Evolutionary conservation across 2,113 vertebrate genomes (phyloP), one percentile per base, ranked within the genome.

Genomic region (Grammatotria lemairii): DNA sequence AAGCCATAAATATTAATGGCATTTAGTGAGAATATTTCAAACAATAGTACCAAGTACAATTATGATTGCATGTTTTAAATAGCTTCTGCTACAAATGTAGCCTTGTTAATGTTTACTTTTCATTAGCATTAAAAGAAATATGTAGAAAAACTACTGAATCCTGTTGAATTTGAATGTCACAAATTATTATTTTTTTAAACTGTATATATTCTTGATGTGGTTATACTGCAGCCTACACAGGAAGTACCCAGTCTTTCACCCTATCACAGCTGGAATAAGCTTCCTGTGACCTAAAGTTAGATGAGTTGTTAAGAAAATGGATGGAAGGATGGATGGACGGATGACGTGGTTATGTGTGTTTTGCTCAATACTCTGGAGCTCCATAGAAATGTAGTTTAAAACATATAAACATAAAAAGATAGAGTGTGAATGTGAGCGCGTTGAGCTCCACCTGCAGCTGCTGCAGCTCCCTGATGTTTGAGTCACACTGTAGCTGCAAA

Each of bases 401-500:
- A 38, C n/a, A 19, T 53, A 4, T 26, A 57, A 81, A 80, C 19
- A 38, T 35, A 54, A 38, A 54, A 49, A 40, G n/a, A 54, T 9
- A 38, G 14, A 26, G 53, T 33, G 28, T 16, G 40, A 9, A 26
- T 38, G 42, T 75, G 40, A 26, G 78, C 23, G 54, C 12, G 19
- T n/a, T 28, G 33, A 12, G 5, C 7, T 26, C 23, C 33, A 99
- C 99, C 98, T 99, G 99, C 55, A 99, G 94, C 91, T 99, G 98
- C 82, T 99, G 99, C 86, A 99, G 96, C 82, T 99, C 99, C 75
- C 98, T 96, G 94, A 98, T 97, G 83, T 99, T 99, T 33, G 97
- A 98, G 92, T 99, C 99, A 92, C 98, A 99, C 89, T 99, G 99
- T 93, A 99, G 81, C 96, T 99, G 98, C 68, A 99, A 97, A 89